Conservation (phyloP, 2,888 invertebrate genomes). For the Podotricha telesiphe region DNA sequence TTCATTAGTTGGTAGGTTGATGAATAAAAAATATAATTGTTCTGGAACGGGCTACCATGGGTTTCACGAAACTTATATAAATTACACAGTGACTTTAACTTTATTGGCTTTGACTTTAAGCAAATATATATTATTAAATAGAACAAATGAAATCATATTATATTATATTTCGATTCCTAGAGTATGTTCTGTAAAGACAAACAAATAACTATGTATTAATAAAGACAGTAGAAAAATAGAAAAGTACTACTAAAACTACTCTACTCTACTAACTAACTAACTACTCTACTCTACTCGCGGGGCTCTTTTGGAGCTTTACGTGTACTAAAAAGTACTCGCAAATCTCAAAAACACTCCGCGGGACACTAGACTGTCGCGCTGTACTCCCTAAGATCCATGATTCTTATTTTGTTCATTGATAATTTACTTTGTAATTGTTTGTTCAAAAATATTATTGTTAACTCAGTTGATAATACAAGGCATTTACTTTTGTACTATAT, state of each 20-base stretch:
- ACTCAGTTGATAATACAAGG: neutral
- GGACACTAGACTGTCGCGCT: conserved; percentile 2
- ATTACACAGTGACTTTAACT: too few species aligned
- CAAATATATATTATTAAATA: neutral
- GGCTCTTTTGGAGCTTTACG: too few species aligned
- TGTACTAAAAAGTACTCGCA: too few species aligned
- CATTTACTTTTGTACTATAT: too few species aligned
- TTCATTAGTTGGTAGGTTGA: too few species aligned
- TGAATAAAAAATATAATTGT: too few species aligned
- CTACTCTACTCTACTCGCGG: too few species aligned
- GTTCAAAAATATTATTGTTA: neutral
- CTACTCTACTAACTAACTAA: too few species aligned
- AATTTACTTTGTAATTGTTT: conserved; percentile 11
- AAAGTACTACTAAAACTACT: too few species aligned
- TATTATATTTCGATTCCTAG: neutral
- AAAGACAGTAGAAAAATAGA: conserved; percentile 5
- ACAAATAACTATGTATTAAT: neutral
- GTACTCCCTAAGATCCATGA: neutral
- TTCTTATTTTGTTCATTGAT: conserved; percentile 1
- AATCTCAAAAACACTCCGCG: neutral
- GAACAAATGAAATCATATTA: neutral
- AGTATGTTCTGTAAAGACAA: neutral
- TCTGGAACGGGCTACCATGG: too few species aligned
- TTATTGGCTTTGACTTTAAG: too few species aligned
- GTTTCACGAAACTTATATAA: too few species aligned